Percentiles rank a stretch among this genome's conserved stretches.
phyloP scores from a whole-genome alignment of 2,797 vertebrate species.

The Sebastes matsubarae region DNA sequence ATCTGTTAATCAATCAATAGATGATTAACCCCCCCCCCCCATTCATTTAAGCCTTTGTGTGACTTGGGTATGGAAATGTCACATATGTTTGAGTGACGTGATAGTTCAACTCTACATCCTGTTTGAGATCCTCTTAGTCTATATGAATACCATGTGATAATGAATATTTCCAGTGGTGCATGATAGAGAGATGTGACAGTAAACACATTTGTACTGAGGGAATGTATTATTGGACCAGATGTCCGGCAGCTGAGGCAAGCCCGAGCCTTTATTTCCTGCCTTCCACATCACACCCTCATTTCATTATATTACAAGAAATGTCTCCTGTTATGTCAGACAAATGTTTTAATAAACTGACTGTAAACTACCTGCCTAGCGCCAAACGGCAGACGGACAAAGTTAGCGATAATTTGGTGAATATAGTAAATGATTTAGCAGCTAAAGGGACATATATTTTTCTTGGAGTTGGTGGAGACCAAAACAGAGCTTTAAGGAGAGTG shows the following conservation, averaged over 20 bases:
- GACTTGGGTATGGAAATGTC: conserved; percentile 26
- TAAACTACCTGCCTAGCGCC: no score
- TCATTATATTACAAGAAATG: background rate
- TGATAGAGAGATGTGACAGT: background rate
- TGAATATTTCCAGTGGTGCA: background rate
- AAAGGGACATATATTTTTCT: background rate
- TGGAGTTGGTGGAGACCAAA: background rate
- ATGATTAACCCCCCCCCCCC: background rate
- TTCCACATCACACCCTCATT: background rate
- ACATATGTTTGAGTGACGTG: conserved; percentile 16
- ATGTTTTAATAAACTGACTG: background rate
- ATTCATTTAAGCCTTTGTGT: conserved; percentile 41
- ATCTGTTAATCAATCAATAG: background rate
- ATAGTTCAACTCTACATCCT: conserved; percentile 24
- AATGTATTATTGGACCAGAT: background rate
- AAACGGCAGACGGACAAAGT: background rate
- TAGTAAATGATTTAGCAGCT: background rate
- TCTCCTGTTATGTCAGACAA: background rate
- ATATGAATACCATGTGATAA: background rate
- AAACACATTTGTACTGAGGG: conserved; percentile 22
- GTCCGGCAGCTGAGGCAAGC: background rate
- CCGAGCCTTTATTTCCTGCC: background rate
- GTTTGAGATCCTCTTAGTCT: background rate
- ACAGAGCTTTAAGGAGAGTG: background rate
- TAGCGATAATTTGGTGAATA: background rate